Percentiles rank a stretch among this genome's conserved stretches.
Evolutionary conservation across 2,888 invertebrate genomes (phyloP).

Genomic region (Ectemnius continuus): DNA sequence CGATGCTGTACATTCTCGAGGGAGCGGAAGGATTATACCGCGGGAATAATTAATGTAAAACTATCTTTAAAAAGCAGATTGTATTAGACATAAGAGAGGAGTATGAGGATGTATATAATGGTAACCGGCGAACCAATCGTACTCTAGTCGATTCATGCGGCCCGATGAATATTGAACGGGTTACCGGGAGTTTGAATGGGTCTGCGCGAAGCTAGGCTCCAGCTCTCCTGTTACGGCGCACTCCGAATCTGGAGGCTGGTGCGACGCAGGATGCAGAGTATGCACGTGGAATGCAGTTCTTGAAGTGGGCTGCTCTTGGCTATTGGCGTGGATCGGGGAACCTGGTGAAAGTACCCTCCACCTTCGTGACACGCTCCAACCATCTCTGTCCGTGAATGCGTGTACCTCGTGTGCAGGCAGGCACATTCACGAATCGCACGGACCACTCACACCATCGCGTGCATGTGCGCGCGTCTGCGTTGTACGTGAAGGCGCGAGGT

Average conservation of each 20-base stretch:
- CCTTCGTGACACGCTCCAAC: constrained; percentile 49
- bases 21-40: too few relatives aligned
- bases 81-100: too few relatives aligned
- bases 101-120: too few relatives aligned
- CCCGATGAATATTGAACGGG: too few relatives aligned
- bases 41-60: too few relatives aligned
- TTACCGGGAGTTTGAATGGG: too few relatives aligned
- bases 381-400: background rate
- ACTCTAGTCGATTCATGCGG: too few relatives aligned
- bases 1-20: too few relatives aligned
- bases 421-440: constrained; percentile 44
- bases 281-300: constrained; percentile 57
- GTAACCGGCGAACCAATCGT: too few relatives aligned
- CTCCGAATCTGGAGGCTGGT: constrained; percentile 37
- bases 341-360: constrained; percentile 65
- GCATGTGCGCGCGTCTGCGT: background rate
- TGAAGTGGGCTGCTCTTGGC: constrained; percentile 63
- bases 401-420: constrained; percentile 43
- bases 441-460: constrained; percentile 8
- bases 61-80: too few relatives aligned
- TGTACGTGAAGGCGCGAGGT: constrained; percentile 40
- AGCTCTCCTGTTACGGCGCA: background rate
- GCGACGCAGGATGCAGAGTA: constrained; percentile 52
- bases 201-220: too few relatives aligned
- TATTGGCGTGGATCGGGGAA: constrained; percentile 61